These are phyloP conservation scores for Drosophila austrosaltans DNA, from an alignment of 2,888 invertebrate species.

Conservation along the genomic window DNA sequence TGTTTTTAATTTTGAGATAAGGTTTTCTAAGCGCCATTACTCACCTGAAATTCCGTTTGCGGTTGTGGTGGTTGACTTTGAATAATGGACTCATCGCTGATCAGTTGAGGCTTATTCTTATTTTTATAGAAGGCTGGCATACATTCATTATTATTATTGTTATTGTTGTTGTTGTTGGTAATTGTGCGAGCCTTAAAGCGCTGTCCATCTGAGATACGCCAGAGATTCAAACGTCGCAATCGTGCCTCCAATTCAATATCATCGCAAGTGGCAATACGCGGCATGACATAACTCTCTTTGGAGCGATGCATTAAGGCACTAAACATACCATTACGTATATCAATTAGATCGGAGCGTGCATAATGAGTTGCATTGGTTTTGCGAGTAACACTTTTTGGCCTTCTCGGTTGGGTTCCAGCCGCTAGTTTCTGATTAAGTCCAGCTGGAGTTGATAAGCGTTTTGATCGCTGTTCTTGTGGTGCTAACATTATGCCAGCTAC, in stretches of 20 bases:
- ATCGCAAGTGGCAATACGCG: constrained; percentile 77
- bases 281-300: constrained; percentile 58
- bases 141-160: constrained; percentile 68
- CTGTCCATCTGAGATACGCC: constrained; percentile 51
- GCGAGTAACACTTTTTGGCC: background rate
- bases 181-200: constrained; percentile 30
- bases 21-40: constrained; percentile 18
- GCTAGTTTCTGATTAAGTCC: constrained; percentile 28
- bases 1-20: background rate
- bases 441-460: constrained; percentile 6
- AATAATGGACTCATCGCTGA: constrained; percentile 78
- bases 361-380: constrained; percentile 50
- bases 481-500: constrained; percentile 1
- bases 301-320: constrained; percentile 53
- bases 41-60: constrained; percentile 77
- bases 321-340: constrained; percentile 75
- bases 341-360: constrained; percentile 66
- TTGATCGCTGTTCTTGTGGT: constrained; percentile 16
- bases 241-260: constrained; percentile 78
- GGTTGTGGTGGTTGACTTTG: constrained; percentile 78
- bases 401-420: constrained; percentile 31
- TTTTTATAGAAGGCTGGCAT: constrained; percentile 81
- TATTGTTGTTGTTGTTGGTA: constrained; percentile 28
- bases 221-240: constrained; percentile 74
- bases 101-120: constrained; percentile 62